Evolutionary conservation across 2,113 vertebrate species (phyloP).

Genomic region (Nymphicus hollandicus): DNA sequence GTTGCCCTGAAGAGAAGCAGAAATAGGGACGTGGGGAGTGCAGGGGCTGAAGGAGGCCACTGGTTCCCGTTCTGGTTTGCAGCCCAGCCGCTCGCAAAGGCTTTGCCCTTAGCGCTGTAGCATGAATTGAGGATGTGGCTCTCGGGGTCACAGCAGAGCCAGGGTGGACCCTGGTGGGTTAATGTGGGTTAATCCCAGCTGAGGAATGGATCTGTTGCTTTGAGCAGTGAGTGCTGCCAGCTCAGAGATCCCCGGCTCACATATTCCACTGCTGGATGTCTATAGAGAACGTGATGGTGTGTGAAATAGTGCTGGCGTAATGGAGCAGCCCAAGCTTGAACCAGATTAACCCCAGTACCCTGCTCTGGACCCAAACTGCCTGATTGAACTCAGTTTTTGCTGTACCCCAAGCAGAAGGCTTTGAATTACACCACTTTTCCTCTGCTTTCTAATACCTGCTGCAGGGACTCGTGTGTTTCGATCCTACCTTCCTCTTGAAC

Average conservation of each 20-base stretch:
- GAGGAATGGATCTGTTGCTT: background rate
- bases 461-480: fast-evolving
- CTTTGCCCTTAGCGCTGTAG: fast-evolving
- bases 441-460: background rate
- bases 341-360: background rate
- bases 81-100: background rate
- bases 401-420: fast-evolving
- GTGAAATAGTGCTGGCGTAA: background rate
- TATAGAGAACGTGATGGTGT: fast-evolving
- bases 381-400: background rate
- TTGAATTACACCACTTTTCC: fast-evolving
- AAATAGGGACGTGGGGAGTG: background rate
- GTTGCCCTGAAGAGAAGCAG: background rate
- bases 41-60: fast-evolving
- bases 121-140: background rate
- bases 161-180: background rate
- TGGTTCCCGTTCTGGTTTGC: background rate
- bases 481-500: background rate
- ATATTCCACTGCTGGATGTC: background rate
- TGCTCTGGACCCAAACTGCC: background rate
- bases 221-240: background rate
- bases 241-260: background rate
- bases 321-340: background rate
- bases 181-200: background rate
- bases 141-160: background rate